Evolutionary conservation across 2,113 vertebrate genomes (phyloP).

Genomic region (Cepphus grylle): DNA sequence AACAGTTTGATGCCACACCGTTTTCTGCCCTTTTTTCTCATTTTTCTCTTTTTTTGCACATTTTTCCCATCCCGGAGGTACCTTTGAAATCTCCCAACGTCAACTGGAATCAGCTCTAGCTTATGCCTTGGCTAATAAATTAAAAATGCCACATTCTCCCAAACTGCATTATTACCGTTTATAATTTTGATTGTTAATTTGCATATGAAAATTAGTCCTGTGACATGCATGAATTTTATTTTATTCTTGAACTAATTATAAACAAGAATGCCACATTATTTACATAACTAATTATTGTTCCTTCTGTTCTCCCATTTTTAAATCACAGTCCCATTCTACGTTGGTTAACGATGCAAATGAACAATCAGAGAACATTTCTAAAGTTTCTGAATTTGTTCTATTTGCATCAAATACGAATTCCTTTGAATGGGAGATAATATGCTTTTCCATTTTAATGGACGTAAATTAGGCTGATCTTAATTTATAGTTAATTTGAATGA

Average conservation of each 20-base stretch:
- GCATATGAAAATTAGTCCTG: conserved; percentile 98
- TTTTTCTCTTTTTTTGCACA: neutral
- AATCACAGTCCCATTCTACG: conserved; percentile 71
- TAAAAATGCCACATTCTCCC: conserved; percentile 87
- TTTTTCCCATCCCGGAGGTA: conserved; percentile 42
- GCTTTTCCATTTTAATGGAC: conserved; percentile 82
- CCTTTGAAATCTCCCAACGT: conserved; percentile 72
- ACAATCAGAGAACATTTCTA: conserved; percentile 78
- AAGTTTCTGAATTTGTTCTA: conserved; percentile 80
- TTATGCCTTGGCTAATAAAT: conserved; percentile 84
- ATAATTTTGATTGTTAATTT: conserved; percentile 98
- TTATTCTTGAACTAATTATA: conserved; percentile 97
- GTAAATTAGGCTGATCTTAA: conserved; percentile 83
- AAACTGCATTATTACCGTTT: conserved; percentile 97
- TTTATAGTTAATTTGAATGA: conserved; percentile 83
- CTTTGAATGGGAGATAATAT: conserved; percentile 78
- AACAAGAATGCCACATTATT: conserved; percentile 99
- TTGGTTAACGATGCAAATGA: conserved; percentile 75
- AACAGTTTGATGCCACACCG: neutral
- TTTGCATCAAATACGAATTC: conserved; percentile 83
- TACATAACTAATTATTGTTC: conserved; percentile 99
- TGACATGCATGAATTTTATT: conserved; percentile 92
- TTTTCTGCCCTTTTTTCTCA: neutral
- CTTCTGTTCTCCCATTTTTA: conserved; percentile 89
- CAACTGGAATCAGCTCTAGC: conserved; percentile 82